Conservation (phyloP, 2,797 vertebrate species). For the Crypturellus tataupa region DNA sequence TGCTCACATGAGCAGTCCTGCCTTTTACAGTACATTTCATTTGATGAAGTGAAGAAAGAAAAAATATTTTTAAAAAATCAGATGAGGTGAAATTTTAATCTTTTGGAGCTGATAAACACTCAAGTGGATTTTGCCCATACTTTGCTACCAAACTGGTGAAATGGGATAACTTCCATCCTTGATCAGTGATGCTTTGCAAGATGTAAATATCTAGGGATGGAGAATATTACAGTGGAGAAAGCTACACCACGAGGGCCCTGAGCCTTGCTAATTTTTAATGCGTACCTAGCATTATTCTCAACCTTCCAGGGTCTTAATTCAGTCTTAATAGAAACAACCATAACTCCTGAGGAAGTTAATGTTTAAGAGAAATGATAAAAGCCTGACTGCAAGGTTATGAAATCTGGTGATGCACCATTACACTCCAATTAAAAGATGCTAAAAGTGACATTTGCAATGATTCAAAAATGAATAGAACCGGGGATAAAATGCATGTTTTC, state of each 20-base stretch:
- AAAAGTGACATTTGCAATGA: slow-evolving; percentile 1
- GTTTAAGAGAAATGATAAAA: slow-evolving; percentile 36
- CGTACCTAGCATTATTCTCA: not conserved
- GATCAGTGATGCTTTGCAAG: not conserved
- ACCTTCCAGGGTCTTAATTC: not conserved
- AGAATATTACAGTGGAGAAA: not conserved
- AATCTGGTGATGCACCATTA: slow-evolving; percentile 30
- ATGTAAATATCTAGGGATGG: not conserved
- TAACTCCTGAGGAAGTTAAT: not conserved
- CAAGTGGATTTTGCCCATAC: not conserved
- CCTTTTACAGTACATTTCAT: not conserved
- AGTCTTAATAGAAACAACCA: not conserved
- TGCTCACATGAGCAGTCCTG: not conserved
- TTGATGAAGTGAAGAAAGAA: not conserved
- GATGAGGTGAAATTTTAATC: not conserved
- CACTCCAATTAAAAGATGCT: slow-evolving; percentile 47
- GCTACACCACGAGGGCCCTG: accelerated
- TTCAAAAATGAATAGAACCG: not conserved
- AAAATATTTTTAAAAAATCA: no score
- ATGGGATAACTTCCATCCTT: accelerated
- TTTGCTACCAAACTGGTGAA: not conserved
- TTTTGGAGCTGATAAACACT: not conserved
- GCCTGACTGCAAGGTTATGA: slow-evolving; percentile 5
- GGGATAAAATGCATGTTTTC: not conserved
- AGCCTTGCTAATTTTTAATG: not conserved